Evolutionary conservation across 2,888 invertebrate genomes (phyloP).

Genomic region (Drosophila meridiana): DNA sequence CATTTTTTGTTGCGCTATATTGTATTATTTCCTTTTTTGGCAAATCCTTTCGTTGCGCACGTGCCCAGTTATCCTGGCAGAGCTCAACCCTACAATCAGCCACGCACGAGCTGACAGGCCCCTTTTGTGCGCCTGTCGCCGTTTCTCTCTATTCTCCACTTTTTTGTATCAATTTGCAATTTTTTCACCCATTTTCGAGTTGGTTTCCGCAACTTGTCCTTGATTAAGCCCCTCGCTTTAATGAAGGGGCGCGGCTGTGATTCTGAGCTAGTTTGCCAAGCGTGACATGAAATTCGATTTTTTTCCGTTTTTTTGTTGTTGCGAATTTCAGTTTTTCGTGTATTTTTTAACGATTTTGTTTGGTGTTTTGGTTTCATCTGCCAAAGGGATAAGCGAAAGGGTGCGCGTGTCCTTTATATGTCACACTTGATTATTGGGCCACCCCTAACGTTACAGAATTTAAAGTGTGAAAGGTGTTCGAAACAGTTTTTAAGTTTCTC

Average conservation of each 20-base stretch:
- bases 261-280: constrained; percentile 63
- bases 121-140: constrained; percentile 70
- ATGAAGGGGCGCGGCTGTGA: constrained; percentile 75
- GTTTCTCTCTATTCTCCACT: constrained; percentile 1
- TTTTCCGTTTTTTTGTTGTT: constrained; percentile 32
- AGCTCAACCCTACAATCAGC: constrained; percentile 81
- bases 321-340: constrained; percentile 25
- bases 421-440: constrained; percentile 75
- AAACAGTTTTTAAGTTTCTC: constrained; percentile 37
- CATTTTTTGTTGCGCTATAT: constrained; percentile 28
- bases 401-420: constrained; percentile 71
- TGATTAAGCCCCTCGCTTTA: constrained; percentile 62
- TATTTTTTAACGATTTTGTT: constrained; percentile 53
- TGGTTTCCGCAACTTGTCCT: constrained; percentile 60
- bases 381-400: constrained; percentile 41
- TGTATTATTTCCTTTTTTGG: constrained; percentile 11
- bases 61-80: constrained; percentile 59
- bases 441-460: constrained; percentile 48
- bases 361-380: constrained; percentile 54
- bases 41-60: constrained; percentile 76
- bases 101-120: constrained; percentile 77
- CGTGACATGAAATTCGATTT: constrained; percentile 71
- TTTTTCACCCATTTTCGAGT: constrained; percentile 79
- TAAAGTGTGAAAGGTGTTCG: constrained; percentile 52
- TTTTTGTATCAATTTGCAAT: constrained; percentile 76